Evolutionary conservation across 2,113 vertebrate genomes (phyloP).

Genomic region (Myotis brandtii): DNA sequence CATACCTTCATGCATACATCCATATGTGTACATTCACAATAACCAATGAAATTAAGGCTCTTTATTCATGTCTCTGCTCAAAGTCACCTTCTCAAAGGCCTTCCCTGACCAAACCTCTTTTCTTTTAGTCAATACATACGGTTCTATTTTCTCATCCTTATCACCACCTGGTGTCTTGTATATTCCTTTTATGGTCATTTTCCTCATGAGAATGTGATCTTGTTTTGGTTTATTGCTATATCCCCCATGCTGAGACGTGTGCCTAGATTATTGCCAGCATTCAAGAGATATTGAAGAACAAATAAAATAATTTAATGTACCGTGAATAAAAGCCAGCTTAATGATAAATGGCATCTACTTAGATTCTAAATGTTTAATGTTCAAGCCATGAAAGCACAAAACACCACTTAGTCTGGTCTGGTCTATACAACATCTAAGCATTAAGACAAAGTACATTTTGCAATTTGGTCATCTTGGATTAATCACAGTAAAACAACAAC

Average conservation of each 20-base stretch:
- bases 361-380: slow-evolving; percentile 41
- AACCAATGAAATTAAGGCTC: background rate
- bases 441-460: slow-evolving; percentile 15
- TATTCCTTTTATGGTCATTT: background rate
- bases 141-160: background rate
- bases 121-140: background rate
- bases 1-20: background rate
- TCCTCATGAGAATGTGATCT: background rate
- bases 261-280: background rate
- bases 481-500: slow-evolving; percentile 14
- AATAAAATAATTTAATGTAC: background rate
- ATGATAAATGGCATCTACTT: slow-evolving; percentile 43
- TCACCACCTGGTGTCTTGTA: background rate
- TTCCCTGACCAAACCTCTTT: background rate
- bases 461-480: slow-evolving; percentile 6
- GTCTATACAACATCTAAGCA: slow-evolving; percentile 21
- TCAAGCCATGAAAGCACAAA: slow-evolving; percentile 3
- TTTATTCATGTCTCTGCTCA: background rate
- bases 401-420: background rate
- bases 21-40: background rate
- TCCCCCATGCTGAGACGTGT: background rate
- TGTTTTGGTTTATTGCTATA: background rate
- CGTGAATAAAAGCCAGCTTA: background rate
- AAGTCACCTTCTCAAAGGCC: background rate
- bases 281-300: background rate